These are phyloP conservation scores for Philonicus albiceps DNA, from an alignment of 2,888 invertebrate genomes.

Conservation along the genomic window DNA sequence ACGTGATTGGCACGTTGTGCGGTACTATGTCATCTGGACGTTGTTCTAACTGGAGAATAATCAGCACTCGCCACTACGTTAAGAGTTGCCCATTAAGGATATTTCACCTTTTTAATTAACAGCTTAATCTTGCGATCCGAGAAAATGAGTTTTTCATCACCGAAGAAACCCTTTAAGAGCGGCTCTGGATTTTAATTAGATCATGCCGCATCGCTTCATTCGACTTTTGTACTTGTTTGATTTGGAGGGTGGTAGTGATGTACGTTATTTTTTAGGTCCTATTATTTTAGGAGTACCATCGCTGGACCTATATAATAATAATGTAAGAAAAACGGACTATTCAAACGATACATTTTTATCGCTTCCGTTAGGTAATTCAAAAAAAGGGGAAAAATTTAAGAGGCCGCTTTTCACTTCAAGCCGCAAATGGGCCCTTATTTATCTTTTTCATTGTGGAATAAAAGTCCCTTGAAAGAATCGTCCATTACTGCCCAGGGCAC, in stretches of 20 bases:
- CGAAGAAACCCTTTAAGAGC: not conserved
- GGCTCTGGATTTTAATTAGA: slow-evolving; percentile 3
- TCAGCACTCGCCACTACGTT: not conserved
- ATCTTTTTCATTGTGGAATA: not conserved
- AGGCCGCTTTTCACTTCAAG: not conserved
- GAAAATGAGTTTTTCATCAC: not conserved
- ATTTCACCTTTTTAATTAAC: slow-evolving; percentile 29
- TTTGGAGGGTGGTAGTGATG: not conserved
- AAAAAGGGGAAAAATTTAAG: not conserved
- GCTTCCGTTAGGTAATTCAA: not conserved
- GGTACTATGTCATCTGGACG: not conserved
- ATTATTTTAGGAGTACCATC: not conserved
- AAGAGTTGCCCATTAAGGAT: not conserved
- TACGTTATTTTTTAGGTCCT: not conserved
- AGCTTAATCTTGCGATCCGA: not conserved
- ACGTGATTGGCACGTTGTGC: not conserved
- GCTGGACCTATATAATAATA: not conserved
- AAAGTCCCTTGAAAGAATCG: not conserved
- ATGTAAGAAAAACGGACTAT: not conserved
- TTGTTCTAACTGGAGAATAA: not conserved
- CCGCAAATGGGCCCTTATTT: not conserved
- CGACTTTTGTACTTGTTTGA: not conserved
- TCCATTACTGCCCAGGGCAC: not conserved
- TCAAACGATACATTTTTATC: not conserved
- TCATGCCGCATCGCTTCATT: not conserved